A percentile compares a stretch with the other conserved stretches of the same genome.
Conservation (phyloP, 2,113 vertebrate species). For the Brachyistius frenatus region DNA sequence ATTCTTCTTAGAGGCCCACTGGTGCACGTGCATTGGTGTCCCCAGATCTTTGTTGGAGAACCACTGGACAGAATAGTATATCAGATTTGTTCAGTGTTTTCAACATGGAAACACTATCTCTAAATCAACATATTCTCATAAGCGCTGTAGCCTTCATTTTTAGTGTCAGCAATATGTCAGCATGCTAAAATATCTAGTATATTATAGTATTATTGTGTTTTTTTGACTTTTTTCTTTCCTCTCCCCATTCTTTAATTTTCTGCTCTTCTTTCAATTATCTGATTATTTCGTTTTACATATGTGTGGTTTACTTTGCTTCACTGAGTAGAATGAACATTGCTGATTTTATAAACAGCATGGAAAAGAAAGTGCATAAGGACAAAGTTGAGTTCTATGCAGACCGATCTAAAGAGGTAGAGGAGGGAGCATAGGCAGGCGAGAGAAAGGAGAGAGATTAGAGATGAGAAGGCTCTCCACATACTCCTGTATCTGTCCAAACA, state of each 20-base stretch:
- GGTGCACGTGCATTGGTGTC: background rate
- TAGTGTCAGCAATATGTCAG: no score
- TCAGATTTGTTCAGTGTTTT: slow-evolving; percentile 13
- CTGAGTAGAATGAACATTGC: background rate
- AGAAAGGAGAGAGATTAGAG: slow-evolving; percentile 53
- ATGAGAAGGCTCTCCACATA: slow-evolving; percentile 64
- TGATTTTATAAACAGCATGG: background rate
- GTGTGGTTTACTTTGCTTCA: background rate
- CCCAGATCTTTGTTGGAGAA: slow-evolving; percentile 12
- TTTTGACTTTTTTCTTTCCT: no score
- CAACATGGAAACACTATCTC: background rate
- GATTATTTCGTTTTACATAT: no score
- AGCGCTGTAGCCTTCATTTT: no score
- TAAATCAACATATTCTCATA: no score
- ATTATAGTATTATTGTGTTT: no score
- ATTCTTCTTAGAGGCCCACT: no score
- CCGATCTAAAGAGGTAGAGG: slow-evolving; percentile 23
- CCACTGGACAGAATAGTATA: slow-evolving; percentile 11
- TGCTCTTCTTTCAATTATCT: no score
- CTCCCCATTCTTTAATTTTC: no score
- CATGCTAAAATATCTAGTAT: no score
- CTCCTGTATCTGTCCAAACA: slow-evolving; percentile 64
- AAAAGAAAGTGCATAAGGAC: background rate
- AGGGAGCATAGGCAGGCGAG: slow-evolving; percentile 2
- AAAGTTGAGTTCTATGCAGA: slow-evolving; percentile 30